phyloP scores from a whole-genome alignment of 2,888 invertebrate species.

The Ormyrus nitidulus region DNA sequence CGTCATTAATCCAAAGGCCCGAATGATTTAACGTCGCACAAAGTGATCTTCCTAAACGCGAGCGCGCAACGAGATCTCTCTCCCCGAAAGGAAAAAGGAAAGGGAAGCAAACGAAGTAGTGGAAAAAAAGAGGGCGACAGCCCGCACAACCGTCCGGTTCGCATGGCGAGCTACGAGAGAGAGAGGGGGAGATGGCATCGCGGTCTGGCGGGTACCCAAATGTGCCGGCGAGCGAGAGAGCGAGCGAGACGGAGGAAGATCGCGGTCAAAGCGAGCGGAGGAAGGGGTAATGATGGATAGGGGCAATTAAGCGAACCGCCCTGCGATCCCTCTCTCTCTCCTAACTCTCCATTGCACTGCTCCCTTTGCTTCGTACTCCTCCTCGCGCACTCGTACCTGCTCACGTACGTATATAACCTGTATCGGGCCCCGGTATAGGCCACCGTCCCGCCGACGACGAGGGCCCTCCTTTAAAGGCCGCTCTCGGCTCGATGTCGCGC shows the following conservation, averaged over 20 bases:
- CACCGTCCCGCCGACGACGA: too few species aligned
- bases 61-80: conserved; percentile 58
- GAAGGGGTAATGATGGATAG: conserved; percentile 67
- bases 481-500: too few species aligned
- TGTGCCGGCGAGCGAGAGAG: not conserved
- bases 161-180: conserved; percentile 1
- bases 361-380: conserved; percentile 14
- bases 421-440: conserved; percentile 7
- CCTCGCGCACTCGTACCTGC: not conserved
- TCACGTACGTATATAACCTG: conserved; percentile 7
- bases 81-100: conserved; percentile 35
- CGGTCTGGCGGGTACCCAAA: too few species aligned
- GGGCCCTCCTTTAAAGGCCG: too few species aligned
- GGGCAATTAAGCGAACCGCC: conserved; percentile 66
- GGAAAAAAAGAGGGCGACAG: conserved; percentile 26
- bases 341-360: conserved; percentile 17
- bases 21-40: conserved; percentile 59
- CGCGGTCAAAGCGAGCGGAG: conserved; percentile 19
- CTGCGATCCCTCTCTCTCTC: conserved; percentile 60
- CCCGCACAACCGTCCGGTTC: not conserved
- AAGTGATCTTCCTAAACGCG: conserved; percentile 59
- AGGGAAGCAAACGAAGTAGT: conserved; percentile 31
- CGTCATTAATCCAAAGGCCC: conserved; percentile 52
- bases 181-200: not conserved
- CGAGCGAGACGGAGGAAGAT: conserved; percentile 12